A percentile compares a stretch with the other conserved stretches of the same genome.
These are phyloP conservation scores for Orchesella cincta DNA, from an alignment of 1,140 invertebrate genomes.

Conservation along the genomic window DNA sequence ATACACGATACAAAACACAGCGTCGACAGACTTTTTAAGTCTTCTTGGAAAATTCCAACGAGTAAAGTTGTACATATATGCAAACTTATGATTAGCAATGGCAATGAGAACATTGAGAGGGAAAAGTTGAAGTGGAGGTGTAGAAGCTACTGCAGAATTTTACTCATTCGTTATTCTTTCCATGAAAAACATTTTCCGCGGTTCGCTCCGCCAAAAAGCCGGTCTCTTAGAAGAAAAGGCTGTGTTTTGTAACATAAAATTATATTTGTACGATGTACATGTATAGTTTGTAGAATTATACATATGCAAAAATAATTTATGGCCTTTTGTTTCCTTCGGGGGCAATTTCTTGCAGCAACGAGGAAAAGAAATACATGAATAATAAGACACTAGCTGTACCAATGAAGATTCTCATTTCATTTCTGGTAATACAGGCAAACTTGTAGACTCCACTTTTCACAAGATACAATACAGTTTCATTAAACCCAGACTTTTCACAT, in stretches of 20 bases:
- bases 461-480: not conserved
- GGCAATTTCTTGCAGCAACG: not conserved
- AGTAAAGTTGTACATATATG: too few relatives aligned
- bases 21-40: too few relatives aligned
- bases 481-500: not conserved
- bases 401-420: not conserved
- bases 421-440: not conserved
- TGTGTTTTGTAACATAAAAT: not conserved
- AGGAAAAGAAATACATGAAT: too few relatives aligned
- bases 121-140: too few relatives aligned
- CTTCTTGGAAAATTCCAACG: too few relatives aligned
- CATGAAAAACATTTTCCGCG: not conserved
- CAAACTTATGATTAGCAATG: too few relatives aligned
- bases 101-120: too few relatives aligned
- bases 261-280: not conserved
- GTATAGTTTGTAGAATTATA: not conserved
- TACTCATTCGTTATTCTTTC: not conserved
- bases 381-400: too few relatives aligned
- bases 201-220: not conserved
- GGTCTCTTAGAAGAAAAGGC: not conserved
- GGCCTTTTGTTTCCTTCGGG: not conserved
- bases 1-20: too few relatives aligned
- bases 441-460: not conserved
- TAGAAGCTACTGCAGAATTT: too few relatives aligned
- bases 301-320: conserved; percentile 12